Base-by-base conservation (phyloP, 2,888 invertebrate species). In the Erebia palarica region DNA sequence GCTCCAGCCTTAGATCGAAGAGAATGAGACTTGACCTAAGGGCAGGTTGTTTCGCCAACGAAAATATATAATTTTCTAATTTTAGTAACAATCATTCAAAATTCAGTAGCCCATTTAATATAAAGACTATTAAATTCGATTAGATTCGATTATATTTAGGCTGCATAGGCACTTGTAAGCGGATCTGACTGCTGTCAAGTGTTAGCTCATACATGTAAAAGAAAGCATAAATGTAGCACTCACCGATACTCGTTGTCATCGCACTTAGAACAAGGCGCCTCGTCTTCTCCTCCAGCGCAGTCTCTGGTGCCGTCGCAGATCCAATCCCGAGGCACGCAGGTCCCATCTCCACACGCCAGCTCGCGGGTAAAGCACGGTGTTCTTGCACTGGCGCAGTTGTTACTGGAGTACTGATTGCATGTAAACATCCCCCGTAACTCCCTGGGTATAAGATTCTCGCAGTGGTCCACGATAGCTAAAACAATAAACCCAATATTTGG, bases 261-360 rank as follows among this genome's bases (percentile, higher is more conserved):
- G 75, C 94, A 93, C 9, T 77, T 75, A 0, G 80, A 75, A 78
- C 96, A 96, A 58, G 92, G 86, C 1, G 85, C 82, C 79, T 96
- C 96, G 76, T 96, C 96, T 44, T 95, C 95, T 0, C 94, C 95
- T 73, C 91, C 94, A 5, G 92, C 86, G 75, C 96, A 96, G 80
- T 96, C 96, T 1, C 85, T 85, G 14, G 94, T 94, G 2, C 94
- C 94, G 76, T 96, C 95, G 79, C 96, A 96, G 63, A 94, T 86
- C 95, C 95, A 95, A 73, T 95, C 94, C 11, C 91, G 81, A 0
- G 95, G 95, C 61, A 95, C 92, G 80, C 95, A 95, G 9, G 94
- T 90, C 0, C 94, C 94, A 77, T 95, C 95, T 0, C 84, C 81
- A 75, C 95, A 95, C 36, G 90, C 84, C 76, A 94, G 87, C 86